Conservation (phyloP, 2,113 vertebrate species). For the Danio rerio region GRCz12tu NC_133180.1:46670001-46670500, state of each 20-base stretch:
- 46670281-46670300: neutral
- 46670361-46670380: neutral
- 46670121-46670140: neutral
- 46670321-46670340: neutral
- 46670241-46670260: neutral
- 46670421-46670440: conserved; percentile 49
- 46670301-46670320: neutral
- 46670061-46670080: neutral
- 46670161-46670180: neutral
- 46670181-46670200: conserved; percentile 13
- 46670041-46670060: neutral
- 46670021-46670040: neutral
- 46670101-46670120: neutral
- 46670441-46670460: conserved; percentile 50
- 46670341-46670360: too few species aligned
- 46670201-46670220: neutral
- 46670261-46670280: neutral
- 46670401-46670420: conserved; percentile 36
- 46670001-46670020: neutral
- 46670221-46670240: neutral
- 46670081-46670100: neutral
- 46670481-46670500: conserved; percentile 49
- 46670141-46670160: neutral
- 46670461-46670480: conserved; percentile 48
- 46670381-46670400: conserved; percentile 31